A percentile compares a stretch with the other conserved stretches of the same genome.
Conservation (phyloP, 2,888 invertebrate species). For the Cheilosia impressa region DNA sequence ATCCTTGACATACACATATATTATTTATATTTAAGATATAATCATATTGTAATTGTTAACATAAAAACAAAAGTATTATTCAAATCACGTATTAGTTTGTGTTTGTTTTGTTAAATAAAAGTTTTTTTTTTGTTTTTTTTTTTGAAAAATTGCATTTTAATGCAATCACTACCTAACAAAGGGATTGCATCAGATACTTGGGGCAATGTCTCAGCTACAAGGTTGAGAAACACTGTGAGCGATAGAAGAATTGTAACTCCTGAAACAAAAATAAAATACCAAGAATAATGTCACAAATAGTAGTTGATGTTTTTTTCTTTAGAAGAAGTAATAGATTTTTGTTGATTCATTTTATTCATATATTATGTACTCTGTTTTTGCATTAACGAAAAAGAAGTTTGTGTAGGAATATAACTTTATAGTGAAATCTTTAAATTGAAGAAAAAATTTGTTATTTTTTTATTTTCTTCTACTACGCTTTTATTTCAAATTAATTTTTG, state of each 20-base stretch:
- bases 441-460: background rate
- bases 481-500: too few relatives aligned
- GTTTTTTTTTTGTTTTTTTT: conserved; percentile 60
- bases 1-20: conserved; percentile 74
- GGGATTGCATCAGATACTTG: conserved; percentile 99
- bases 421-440: too few relatives aligned
- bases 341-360: background rate
- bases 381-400: background rate
- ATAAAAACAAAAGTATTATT: conserved; percentile 30
- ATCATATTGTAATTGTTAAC: conserved; percentile 63
- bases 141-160: conserved; percentile 82
- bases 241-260: conserved; percentile 99
- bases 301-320: conserved; percentile 20
- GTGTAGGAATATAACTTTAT: background rate
- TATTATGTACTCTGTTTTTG: background rate
- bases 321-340: conserved; percentile 34
- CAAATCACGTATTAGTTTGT: conserved; percentile 52
- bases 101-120: conserved; percentile 40
- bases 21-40: conserved; percentile 61
- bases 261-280: conserved; percentile 86
- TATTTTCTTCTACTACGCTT: too few relatives aligned
- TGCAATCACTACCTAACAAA: conserved; percentile 95
- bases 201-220: conserved; percentile 99
- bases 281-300: conserved; percentile 72
- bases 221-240: conserved; percentile 99